These are phyloP conservation scores for Ceratitis capitata DNA, from an alignment of 1,140 invertebrate genomes.

Conservation along the genomic window DNA sequence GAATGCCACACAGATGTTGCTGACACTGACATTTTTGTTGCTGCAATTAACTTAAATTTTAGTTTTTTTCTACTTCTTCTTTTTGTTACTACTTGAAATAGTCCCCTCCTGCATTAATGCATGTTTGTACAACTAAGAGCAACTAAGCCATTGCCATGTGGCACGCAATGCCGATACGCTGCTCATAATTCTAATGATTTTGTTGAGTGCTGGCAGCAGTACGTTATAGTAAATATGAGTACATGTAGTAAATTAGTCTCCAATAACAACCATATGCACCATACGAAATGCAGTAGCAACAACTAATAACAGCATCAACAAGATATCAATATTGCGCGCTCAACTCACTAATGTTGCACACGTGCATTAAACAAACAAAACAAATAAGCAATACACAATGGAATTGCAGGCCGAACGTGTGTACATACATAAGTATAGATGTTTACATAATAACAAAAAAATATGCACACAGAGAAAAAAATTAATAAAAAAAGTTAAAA, in stretches of 20 bases:
- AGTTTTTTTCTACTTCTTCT: neutral
- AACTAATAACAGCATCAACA: neutral
- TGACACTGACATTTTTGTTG: constrained; percentile 31
- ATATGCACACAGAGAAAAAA: too few species aligned
- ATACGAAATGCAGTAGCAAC: neutral
- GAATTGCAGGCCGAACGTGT: neutral
- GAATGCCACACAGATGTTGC: neutral
- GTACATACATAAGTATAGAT: neutral
- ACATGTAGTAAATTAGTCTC: neutral
- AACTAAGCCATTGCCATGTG: neutral
- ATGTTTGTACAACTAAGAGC: too few species aligned
- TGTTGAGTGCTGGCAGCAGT: neutral
- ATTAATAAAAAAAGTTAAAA: too few species aligned
- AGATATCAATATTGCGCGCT: neutral
- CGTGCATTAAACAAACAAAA: constrained; percentile 13
- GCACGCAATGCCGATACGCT: neutral
- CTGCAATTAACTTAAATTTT: neutral
- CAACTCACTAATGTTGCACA: constrained; percentile 1
- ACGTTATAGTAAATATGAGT: neutral
- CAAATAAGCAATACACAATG: neutral
- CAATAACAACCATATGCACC: neutral
- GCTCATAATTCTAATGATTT: constrained; percentile 6
- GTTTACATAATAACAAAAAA: neutral
- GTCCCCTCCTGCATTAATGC: too few species aligned
- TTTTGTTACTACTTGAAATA: neutral